These are phyloP conservation scores for Hydriomena furcata DNA, from an alignment of 2,888 invertebrate genomes.

Conservation along the genomic window DNA sequence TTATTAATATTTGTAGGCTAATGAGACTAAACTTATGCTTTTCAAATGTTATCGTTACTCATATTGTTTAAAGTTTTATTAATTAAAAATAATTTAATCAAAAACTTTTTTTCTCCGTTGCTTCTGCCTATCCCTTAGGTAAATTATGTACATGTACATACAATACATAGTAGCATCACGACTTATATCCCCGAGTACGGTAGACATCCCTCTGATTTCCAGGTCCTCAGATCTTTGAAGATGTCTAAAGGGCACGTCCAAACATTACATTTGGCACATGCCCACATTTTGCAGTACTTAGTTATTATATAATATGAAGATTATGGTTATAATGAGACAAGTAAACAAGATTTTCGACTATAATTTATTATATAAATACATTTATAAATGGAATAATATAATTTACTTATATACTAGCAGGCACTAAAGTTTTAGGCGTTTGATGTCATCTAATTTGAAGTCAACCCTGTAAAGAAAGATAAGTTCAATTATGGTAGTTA, in stretches of 20 bases:
- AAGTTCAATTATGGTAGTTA: too few relatives aligned
- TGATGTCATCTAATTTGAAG: constrained; percentile 94
- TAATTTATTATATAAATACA: constrained; percentile 1
- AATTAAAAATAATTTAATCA: constrained; percentile 15
- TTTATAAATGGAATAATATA: constrained; percentile 28
- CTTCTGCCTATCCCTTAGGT: too few relatives aligned
- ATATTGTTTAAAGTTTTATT: constrained; percentile 22
- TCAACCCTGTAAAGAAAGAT: constrained; percentile 84
- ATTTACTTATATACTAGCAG: constrained; percentile 3
- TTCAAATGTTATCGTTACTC: constrained; percentile 20
- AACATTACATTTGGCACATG: too few relatives aligned
- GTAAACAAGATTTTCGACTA: background rate
- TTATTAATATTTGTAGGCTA: constrained; percentile 13
- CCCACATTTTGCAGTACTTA: too few relatives aligned
- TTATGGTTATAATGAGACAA: background rate
- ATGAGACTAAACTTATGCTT: constrained; percentile 10
- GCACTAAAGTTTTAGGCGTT: constrained; percentile 74
- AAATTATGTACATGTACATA: too few relatives aligned
- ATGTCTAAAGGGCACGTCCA: too few relatives aligned
- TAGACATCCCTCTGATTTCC: too few relatives aligned
- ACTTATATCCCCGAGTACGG: too few relatives aligned
- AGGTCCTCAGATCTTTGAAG: too few relatives aligned
- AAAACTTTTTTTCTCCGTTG: too few relatives aligned
- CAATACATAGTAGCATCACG: too few relatives aligned
- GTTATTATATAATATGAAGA: constrained; percentile 16